Conservation (phyloP, 2,113 vertebrate species). For the Corythornis madagascariensis region DNA sequence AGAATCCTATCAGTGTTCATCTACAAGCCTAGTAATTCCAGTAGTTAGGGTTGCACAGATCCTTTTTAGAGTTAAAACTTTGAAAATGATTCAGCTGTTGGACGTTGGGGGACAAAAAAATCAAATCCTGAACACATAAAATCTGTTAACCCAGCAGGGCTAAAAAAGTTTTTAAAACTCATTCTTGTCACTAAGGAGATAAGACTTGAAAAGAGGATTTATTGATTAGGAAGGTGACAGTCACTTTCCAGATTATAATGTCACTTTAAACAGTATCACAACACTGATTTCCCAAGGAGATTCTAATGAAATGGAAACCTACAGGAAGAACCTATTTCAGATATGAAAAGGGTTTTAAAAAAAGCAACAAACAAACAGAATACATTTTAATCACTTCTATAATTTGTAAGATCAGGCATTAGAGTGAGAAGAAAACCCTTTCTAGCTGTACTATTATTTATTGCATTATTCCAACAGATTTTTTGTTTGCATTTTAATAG, state of each 20-base stretch:
- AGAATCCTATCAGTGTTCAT: background rate
- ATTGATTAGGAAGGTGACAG: conserved; percentile 4
- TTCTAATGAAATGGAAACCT: background rate
- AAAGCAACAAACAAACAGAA: background rate
- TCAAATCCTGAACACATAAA: background rate
- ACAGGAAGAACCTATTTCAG: background rate
- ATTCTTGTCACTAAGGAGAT: background rate
- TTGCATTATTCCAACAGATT: background rate
- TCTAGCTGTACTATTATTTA: background rate
- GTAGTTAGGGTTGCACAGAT: background rate
- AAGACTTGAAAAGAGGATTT: conserved; percentile 7
- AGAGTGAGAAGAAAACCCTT: background rate
- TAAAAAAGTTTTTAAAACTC: background rate
- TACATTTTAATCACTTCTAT: background rate
- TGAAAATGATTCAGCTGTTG: background rate
- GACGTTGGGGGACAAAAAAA: background rate
- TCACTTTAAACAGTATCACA: background rate
- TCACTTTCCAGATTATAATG: conserved; percentile 1
- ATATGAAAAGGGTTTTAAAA: background rate
- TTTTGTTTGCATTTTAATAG: background rate
- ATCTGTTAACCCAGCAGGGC: background rate
- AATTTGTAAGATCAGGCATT: background rate
- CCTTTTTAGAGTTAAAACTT: background rate
- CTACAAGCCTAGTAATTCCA: background rate
- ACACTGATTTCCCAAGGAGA: background rate